Evolutionary conservation across 2,797 vertebrate genomes (phyloP).

Genomic region (Notamacropus eugenii): DNA sequence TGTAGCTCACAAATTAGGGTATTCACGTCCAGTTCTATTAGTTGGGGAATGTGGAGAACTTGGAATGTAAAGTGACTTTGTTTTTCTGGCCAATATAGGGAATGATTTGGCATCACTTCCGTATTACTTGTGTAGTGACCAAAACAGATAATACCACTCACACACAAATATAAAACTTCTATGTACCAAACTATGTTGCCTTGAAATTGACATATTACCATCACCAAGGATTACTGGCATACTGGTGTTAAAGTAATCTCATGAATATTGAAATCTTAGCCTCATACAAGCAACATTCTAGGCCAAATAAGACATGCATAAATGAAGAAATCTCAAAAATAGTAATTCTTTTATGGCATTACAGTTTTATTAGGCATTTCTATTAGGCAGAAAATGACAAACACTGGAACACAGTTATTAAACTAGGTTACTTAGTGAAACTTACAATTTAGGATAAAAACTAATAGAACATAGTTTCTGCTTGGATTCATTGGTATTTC

Average conservation of each 20-base stretch:
- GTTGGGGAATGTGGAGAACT: constrained; percentile 65
- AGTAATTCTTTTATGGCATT: constrained; percentile 68
- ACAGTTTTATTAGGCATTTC: constrained; percentile 69
- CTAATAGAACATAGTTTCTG: constrained; percentile 61
- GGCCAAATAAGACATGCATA: constrained; percentile 32
- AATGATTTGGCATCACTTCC: constrained; percentile 77
- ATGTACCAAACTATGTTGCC: background rate
- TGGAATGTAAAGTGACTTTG: constrained; percentile 78
- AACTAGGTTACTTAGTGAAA: constrained; percentile 44
- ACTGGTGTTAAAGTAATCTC: background rate
- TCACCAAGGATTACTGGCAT: background rate
- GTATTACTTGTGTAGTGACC: constrained; percentile 68
- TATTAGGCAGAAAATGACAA: constrained; percentile 71
- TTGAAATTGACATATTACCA: background rate
- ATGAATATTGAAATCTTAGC: constrained; percentile 18
- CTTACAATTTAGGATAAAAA: constrained; percentile 5
- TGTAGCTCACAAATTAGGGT: constrained; percentile 77
- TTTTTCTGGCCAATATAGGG: constrained; percentile 72
- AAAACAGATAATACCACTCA: constrained; percentile 64
- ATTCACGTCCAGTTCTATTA: constrained; percentile 81
- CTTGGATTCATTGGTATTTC: constrained; percentile 34
- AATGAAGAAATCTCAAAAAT: constrained; percentile 67
- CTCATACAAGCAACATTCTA: constrained; percentile 68
- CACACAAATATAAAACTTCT: background rate
- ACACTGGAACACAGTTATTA: constrained; percentile 51